Conservation (phyloP, 2,113 vertebrate species). For the Ammodytes marinus region DNA sequence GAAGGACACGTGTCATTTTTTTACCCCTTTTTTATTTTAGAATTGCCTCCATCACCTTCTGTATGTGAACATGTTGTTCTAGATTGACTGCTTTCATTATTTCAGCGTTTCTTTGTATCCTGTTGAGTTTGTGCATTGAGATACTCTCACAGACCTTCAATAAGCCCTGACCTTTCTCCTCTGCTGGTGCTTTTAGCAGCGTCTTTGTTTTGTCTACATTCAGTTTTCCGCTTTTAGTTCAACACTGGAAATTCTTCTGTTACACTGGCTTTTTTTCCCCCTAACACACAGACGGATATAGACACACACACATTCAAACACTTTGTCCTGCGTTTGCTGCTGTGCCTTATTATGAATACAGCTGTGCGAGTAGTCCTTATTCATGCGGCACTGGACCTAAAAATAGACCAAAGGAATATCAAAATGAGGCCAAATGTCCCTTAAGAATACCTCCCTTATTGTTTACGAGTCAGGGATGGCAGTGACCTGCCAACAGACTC, state of each 20-base stretch:
- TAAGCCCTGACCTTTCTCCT: slow-evolving; percentile 14
- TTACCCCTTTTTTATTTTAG: not conserved
- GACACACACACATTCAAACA: slow-evolving; percentile 32
- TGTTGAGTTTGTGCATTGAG: slow-evolving; percentile 53
- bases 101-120: slow-evolving; percentile 1
- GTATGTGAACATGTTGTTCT: slow-evolving; percentile 1
- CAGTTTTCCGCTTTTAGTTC: slow-evolving; percentile 59
- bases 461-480: slow-evolving; percentile 70
- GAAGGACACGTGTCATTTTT: slow-evolving; percentile 22
- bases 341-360: slow-evolving; percentile 33
- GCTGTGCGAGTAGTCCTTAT: slow-evolving; percentile 42
- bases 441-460: slow-evolving; percentile 75
- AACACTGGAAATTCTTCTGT: slow-evolving; percentile 55
- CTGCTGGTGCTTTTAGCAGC: slow-evolving; percentile 52
- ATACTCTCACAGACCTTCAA: slow-evolving; percentile 18
- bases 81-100: slow-evolving; percentile 15
- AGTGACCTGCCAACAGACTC: slow-evolving; percentile 64
- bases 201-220: slow-evolving; percentile 68
- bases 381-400: slow-evolving; percentile 47
- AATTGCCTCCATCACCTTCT: not conserved
- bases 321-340: slow-evolving; percentile 31
- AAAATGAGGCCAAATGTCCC: slow-evolving; percentile 68
- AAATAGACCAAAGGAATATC: slow-evolving; percentile 65
- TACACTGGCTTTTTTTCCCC: not conserved
- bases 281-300: not conserved